Conservation (phyloP, 2,797 vertebrate genomes). For the Amazona ochrocephala region DNA sequence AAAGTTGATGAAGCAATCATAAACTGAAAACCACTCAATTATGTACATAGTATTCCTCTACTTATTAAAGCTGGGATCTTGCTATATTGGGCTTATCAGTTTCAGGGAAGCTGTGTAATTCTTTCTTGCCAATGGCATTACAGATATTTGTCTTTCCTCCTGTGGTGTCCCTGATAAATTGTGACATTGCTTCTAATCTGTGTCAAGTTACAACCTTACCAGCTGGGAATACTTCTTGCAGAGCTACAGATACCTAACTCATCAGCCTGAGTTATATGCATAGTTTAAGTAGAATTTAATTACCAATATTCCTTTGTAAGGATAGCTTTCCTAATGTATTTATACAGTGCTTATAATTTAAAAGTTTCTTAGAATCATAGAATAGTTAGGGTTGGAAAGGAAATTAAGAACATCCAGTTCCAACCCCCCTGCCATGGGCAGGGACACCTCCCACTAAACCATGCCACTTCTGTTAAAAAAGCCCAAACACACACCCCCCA, state of each 20-base stretch:
- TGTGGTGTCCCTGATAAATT: constrained; percentile 17
- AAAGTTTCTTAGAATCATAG: not conserved
- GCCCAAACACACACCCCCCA: too few relatives aligned
- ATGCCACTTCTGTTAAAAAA: not conserved
- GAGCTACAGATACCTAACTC: not conserved
- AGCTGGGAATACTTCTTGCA: not conserved
- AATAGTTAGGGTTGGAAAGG: too few relatives aligned
- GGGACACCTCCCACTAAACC: too few relatives aligned
- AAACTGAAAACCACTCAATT: not conserved
- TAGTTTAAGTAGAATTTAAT: not conserved
- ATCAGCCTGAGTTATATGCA: not conserved
- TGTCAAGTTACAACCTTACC: not conserved
- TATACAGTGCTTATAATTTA: not conserved
- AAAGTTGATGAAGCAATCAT: not conserved
- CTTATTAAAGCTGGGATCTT: not conserved
- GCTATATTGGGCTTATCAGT: not conserved
- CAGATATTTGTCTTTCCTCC: not conserved
- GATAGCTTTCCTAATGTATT: not conserved
- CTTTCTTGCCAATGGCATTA: not conserved
- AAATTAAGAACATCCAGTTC: too few relatives aligned
- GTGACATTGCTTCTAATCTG: not conserved
- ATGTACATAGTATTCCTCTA: not conserved
- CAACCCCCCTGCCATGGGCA: too few relatives aligned
- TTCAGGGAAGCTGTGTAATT: not conserved
- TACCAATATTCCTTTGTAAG: not conserved